These are phyloP conservation scores for Palythoa grandiflora DNA, from an alignment of 92 coral and sea anemone species.

Conservation along the genomic window DNA sequence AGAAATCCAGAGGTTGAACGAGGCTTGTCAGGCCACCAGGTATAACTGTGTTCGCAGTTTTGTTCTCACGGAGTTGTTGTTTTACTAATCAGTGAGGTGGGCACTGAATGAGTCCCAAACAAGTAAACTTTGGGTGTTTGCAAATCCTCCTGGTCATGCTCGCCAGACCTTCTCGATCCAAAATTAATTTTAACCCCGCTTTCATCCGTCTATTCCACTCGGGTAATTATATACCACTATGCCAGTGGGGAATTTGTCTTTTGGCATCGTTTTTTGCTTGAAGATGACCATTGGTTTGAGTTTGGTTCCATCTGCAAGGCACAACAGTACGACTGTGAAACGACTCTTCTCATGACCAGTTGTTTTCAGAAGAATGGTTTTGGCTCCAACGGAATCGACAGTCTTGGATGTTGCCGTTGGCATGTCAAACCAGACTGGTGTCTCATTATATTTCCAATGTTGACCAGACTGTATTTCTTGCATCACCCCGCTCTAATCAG, in stretches of 20 bases:
- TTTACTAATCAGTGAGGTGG: background rate
- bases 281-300: constrained; percentile 55
- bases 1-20: no score
- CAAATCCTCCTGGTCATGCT: background rate
- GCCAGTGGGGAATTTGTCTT: no score
- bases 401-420: constrained; percentile 50
- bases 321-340: constrained; percentile 53
- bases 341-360: constrained; percentile 59
- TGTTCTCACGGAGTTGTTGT: background rate
- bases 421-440: constrained; percentile 65
- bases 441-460: constrained; percentile 27
- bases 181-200: background rate
- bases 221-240: background rate
- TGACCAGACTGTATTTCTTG: background rate
- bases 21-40: no score
- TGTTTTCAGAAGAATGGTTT: constrained; percentile 55
- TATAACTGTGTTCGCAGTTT: background rate
- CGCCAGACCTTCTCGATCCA: background rate
- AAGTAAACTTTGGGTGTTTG: background rate
- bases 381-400: background rate
- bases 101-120: background rate
- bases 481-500: constrained; percentile 23
- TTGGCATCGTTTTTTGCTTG: background rate
- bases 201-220: background rate
- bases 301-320: constrained; percentile 57